Conservation (phyloP, 2,888 invertebrate genomes). For the Phyllotreta cruciferae region DNA sequence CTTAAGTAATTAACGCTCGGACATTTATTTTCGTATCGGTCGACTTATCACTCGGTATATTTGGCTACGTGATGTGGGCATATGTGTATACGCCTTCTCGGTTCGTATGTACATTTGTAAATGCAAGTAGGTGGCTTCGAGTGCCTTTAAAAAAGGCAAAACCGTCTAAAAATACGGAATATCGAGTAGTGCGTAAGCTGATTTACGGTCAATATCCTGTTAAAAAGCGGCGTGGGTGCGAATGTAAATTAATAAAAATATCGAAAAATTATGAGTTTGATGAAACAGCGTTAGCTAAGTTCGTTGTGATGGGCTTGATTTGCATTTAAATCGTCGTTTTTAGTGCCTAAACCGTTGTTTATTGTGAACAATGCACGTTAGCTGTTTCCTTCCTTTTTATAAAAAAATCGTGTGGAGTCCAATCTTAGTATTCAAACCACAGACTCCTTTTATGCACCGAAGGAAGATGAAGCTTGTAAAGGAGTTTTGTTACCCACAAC, state of each 20-base stretch:
- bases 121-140: constrained; percentile 21
- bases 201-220: constrained; percentile 24
- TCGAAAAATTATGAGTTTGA: too few relatives aligned
- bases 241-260: background rate
- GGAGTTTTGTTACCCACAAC: too few relatives aligned
- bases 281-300: too few relatives aligned
- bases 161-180: constrained; percentile 4
- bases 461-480: too few relatives aligned
- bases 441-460: too few relatives aligned
- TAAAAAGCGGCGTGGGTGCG: constrained; percentile 4
- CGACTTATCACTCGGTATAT: constrained; percentile 29
- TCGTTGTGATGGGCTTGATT: too few relatives aligned
- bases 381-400: too few relatives aligned
- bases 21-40: constrained; percentile 25
- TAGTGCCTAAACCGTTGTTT: too few relatives aligned
- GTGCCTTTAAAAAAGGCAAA: constrained; percentile 6
- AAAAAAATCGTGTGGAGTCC: too few relatives aligned
- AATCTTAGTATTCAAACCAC: too few relatives aligned
- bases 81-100: constrained; percentile 31
- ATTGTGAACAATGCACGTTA: too few relatives aligned
- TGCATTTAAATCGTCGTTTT: too few relatives aligned
- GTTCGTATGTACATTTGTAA: constrained; percentile 24
- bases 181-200: constrained; percentile 2
- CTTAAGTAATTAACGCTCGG: constrained; percentile 16
- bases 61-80: constrained; percentile 26